phyloP scores from a whole-genome alignment of 2,888 invertebrate genomes.

The Biston betularia region DNA sequence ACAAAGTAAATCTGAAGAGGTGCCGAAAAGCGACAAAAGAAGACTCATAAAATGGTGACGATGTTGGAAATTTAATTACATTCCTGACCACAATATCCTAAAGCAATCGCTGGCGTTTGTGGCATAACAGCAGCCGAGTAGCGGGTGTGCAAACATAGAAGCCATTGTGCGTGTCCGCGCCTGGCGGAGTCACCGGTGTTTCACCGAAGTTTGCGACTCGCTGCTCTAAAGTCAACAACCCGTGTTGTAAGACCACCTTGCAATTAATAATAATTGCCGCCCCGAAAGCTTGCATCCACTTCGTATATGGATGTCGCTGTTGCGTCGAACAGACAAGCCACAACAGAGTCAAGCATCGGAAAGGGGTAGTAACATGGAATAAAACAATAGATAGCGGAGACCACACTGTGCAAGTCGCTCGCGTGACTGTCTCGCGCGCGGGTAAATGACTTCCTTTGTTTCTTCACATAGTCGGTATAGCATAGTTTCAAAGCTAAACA shows the following conservation, averaged over 20 bases:
- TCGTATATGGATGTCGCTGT: slow-evolving; percentile 29
- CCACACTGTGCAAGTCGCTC: slow-evolving; percentile 61
- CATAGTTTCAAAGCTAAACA: slow-evolving; percentile 60
- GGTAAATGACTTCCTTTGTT: slow-evolving; percentile 79
- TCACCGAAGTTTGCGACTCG: slow-evolving; percentile 66
- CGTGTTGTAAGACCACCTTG: slow-evolving; percentile 58
- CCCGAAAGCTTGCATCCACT: slow-evolving; percentile 32
- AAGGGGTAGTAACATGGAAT: slow-evolving; percentile 55
- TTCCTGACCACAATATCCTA: slow-evolving; percentile 62
- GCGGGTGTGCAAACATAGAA: slow-evolving; percentile 66
- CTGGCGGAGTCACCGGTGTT: slow-evolving; percentile 65
- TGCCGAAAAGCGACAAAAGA: slow-evolving; percentile 45
- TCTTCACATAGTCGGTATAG: slow-evolving; percentile 71
- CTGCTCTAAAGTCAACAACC: slow-evolving; percentile 67
- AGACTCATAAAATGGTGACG: slow-evolving; percentile 55
- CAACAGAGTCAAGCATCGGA: slow-evolving; percentile 49
- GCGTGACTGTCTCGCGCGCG: slow-evolving; percentile 78
- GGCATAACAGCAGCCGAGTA: slow-evolving; percentile 58
- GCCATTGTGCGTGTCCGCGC: slow-evolving; percentile 75
- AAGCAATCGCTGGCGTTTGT: slow-evolving; percentile 58
- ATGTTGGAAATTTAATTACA: slow-evolving; percentile 71
- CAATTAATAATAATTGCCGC: slow-evolving; percentile 60
- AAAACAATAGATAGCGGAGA: slow-evolving; percentile 67
- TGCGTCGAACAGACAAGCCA: slow-evolving; percentile 34
- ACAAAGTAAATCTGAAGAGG: slow-evolving; percentile 29